Base-by-base conservation (phyloP, 2,888 invertebrate genomes). In the Plemyria rubiginata region DNA sequence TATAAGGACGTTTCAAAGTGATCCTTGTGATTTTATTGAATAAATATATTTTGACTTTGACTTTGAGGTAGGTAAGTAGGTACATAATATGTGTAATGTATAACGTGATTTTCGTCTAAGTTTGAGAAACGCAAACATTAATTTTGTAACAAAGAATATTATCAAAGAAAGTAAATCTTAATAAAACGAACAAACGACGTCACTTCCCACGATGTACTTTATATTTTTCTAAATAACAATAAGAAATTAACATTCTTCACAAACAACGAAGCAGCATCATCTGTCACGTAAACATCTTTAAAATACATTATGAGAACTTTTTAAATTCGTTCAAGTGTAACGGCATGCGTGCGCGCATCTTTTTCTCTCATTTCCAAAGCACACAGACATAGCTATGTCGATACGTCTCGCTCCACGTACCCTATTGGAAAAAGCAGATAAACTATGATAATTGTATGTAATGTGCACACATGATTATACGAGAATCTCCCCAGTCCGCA, bases 361-460 rank as follows among this genome's bases (percentile, higher is more conserved):
- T 86, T 87, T 88, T 90, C 84, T 78, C 81, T 78, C 77, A 83
- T 85, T 88, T 88, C 82, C 84, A 82, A 67, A 74, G 78, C 70
- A 82, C 82, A 81, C 79, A 78, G 78, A 79, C 82, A 83, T 79
- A 78, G 82, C 77, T 80, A 84, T 86, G 85, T 80, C 84, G 84
- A 87, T 86, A 84, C 86, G 86, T 86, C 79, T 79, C 88, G 90
- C 87, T 88, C 82, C 86, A 87, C 79, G 86, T 87, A 87, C 71
- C 81, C 83, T 84, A 90, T 90, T 88, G 88, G 88, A 86, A 91
- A 91, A 91, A 88, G 85, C 86, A 88, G 89, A 91, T 90, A 88
- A 87, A 90, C 76, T 88, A 88, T 90, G 87, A 87, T 90, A 90
- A 92, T 90, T 87, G 85, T 73, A 87, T 85, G 84, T 82, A 85